phyloP scores from a whole-genome alignment of 2,113 vertebrate species.

The Lethenteron camtschaticum region DNA sequence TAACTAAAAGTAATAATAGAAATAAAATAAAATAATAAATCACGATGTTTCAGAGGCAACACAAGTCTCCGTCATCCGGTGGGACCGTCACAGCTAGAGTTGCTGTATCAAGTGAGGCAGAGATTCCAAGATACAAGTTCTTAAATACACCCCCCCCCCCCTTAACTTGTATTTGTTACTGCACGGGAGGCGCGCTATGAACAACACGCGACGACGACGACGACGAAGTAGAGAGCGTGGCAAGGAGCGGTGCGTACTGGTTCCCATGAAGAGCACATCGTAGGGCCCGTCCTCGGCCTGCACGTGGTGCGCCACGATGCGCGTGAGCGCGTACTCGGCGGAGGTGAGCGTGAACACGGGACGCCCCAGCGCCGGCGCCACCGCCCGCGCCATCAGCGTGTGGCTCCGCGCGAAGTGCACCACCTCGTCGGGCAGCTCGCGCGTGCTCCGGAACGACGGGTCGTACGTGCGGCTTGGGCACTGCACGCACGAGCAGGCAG shows the following conservation, averaged over 20 bases:
- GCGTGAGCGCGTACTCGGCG: slow-evolving; percentile 62
- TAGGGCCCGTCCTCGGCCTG: slow-evolving; percentile 78
- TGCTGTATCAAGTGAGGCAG: too few relatives aligned
- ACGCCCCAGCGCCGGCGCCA: slow-evolving; percentile 36
- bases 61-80: too few relatives aligned
- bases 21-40: too few relatives aligned
- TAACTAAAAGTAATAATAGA: too few relatives aligned
- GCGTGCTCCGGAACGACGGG: slow-evolving; percentile 59
- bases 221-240: too few relatives aligned
- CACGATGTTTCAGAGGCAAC: too few relatives aligned
- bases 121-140: too few relatives aligned
- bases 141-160: too few relatives aligned
- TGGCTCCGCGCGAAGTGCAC: slow-evolving; percentile 68
- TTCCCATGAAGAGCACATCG: slow-evolving; percentile 84
- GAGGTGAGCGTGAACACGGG: slow-evolving; percentile 59
- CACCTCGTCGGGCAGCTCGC: slow-evolving; percentile 83
- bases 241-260: slow-evolving; percentile 28
- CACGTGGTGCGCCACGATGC: slow-evolving; percentile 74
- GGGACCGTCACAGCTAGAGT: too few relatives aligned
- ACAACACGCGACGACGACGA: too few relatives aligned
- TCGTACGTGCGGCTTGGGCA: slow-evolving; percentile 92
- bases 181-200: too few relatives aligned
- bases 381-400: slow-evolving; percentile 51
- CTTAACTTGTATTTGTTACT: too few relatives aligned
- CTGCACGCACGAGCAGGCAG: slow-evolving; percentile 17